Evolutionary conservation across 2,888 invertebrate genomes (phyloP).

Genomic region (Drosophila mettleri): DNA sequence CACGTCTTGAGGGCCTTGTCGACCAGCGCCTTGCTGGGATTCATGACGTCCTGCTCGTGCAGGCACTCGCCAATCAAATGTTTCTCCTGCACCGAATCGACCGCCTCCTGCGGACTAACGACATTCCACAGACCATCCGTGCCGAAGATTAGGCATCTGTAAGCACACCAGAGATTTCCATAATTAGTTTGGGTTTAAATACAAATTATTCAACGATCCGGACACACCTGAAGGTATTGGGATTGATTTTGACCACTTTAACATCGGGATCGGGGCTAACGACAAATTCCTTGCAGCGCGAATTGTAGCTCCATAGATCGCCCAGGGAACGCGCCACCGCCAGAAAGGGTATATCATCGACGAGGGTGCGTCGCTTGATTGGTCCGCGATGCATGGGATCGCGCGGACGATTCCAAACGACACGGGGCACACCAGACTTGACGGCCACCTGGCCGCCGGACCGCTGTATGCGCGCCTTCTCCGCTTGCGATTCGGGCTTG

Average conservation of each 20-base stretch:
- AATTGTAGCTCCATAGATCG: slow-evolving; percentile 99
- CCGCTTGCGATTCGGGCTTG: slow-evolving; percentile 95
- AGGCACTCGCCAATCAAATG: slow-evolving; percentile 82
- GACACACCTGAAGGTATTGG: slow-evolving; percentile 88
- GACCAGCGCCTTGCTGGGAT: slow-evolving; percentile 96
- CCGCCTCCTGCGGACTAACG: slow-evolving; percentile 93
- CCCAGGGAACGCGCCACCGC: slow-evolving; percentile 98
- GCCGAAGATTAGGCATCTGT: slow-evolving; percentile 95
- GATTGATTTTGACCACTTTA: slow-evolving; percentile 92
- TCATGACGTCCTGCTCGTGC: slow-evolving; percentile 85
- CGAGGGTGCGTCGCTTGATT: slow-evolving; percentile 94
- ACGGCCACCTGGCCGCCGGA: slow-evolving; percentile 92
- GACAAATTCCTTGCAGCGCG: slow-evolving; percentile 94
- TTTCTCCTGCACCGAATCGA: slow-evolving; percentile 92
- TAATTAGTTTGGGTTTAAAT: not conserved
- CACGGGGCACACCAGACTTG: slow-evolving; percentile 95
- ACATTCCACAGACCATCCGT: slow-evolving; percentile 99
- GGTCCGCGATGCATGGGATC: slow-evolving; percentile 90
- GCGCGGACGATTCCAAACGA: slow-evolving; percentile 98
- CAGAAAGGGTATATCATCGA: slow-evolving; percentile 97
- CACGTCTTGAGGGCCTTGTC: slow-evolving; percentile 93
- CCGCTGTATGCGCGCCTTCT: slow-evolving; percentile 92
- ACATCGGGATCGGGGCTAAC: slow-evolving; percentile 99
- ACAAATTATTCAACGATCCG: too few relatives aligned
- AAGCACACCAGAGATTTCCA: not conserved